Conservation (phyloP, 2,888 invertebrate species). For the Erebia aethiops region DNA sequence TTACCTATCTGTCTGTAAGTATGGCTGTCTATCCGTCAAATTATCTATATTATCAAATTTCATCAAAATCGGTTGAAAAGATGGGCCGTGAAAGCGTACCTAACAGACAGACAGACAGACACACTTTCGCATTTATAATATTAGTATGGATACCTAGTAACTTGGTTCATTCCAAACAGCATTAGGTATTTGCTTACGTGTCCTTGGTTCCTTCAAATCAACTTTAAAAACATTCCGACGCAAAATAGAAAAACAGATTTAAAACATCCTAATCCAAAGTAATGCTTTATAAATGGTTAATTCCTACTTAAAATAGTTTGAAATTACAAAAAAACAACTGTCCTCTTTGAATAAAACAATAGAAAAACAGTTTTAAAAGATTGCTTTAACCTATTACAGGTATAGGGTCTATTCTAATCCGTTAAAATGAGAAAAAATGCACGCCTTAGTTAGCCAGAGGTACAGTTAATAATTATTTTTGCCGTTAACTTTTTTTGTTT, state of each 20-base stretch:
- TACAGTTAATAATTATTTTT: neutral
- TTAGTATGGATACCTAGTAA: no score
- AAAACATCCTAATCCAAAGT: constrained; percentile 9
- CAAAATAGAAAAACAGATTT: constrained; percentile 17
- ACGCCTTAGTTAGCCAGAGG: neutral
- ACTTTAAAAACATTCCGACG: neutral
- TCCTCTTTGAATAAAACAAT: constrained; percentile 9
- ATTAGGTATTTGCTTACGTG: no score
- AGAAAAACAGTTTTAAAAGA: constrained; percentile 27
- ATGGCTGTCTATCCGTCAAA: no score
- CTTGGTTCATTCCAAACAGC: no score
- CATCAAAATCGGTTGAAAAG: no score
- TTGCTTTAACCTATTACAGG: constrained; percentile 14
- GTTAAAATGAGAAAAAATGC: constrained; percentile 3
- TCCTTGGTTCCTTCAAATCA: no score
- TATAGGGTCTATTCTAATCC: neutral
- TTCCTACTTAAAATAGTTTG: neutral
- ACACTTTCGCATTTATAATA: no score
- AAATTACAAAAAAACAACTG: neutral
- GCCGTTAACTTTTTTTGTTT: neutral
- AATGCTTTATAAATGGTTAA: neutral
- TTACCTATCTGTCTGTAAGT: no score
- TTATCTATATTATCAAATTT: no score
- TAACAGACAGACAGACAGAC: no score
- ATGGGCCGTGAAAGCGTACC: no score